Conservation (phyloP, 2,797 vertebrate genomes). For the Artibeus lituratus region DNA sequence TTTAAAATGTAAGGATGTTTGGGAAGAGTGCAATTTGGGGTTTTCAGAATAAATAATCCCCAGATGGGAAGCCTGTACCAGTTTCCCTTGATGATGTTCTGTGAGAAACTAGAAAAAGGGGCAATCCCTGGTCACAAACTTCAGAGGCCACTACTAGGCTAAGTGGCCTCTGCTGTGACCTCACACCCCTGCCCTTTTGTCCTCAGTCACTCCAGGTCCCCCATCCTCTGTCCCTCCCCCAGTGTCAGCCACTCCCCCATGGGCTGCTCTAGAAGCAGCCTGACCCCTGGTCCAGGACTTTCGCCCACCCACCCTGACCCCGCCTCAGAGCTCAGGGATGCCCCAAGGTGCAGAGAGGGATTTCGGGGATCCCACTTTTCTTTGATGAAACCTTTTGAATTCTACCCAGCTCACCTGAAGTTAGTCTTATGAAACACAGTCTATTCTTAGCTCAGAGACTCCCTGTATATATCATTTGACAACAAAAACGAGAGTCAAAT, state of each 20-base stretch:
- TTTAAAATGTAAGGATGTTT: background rate
- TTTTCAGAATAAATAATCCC: slow-evolving; percentile 38
- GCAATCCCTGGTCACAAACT: background rate
- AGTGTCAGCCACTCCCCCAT: background rate
- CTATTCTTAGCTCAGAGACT: background rate
- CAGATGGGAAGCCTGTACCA: background rate
- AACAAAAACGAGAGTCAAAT: slow-evolving; percentile 31
- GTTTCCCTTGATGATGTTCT: background rate
- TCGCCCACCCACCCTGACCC: no score
- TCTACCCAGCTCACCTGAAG: background rate
- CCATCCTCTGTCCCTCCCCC: no score
- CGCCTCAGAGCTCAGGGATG: background rate
- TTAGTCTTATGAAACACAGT: background rate
- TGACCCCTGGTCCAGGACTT: background rate
- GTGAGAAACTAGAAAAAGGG: background rate
- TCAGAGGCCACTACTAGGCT: background rate
- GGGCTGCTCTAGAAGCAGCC: background rate
- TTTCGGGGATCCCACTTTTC: background rate
- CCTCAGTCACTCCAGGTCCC: background rate
- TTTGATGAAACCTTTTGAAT: background rate
- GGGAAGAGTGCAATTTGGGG: background rate
- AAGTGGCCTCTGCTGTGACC: background rate
- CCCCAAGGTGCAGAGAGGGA: background rate
- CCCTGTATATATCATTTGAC: background rate
- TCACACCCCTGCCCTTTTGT: background rate